Evolutionary conservation across 1,140 invertebrate genomes (phyloP).

Genomic region (Aphelenchoides fujianensis): DNA sequence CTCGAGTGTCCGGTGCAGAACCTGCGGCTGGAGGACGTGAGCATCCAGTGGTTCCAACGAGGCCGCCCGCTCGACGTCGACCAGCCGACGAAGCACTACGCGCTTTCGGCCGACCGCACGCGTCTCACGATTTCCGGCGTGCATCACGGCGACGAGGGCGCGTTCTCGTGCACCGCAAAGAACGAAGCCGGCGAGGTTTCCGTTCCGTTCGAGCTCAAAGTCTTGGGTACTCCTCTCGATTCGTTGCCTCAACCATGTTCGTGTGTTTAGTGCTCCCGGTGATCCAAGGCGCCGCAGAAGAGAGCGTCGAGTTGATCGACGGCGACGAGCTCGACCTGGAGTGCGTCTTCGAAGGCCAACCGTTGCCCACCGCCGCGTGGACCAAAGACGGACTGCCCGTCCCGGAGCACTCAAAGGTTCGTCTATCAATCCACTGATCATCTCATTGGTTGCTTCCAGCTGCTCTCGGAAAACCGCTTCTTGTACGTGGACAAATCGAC

Average conservation of each 20-base stretch:
- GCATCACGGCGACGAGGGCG: constrained; percentile 74
- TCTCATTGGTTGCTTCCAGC: too few species aligned
- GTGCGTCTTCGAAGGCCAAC: constrained; percentile 47
- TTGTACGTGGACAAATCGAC: constrained; percentile 23
- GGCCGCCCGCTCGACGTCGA: constrained; percentile 27
- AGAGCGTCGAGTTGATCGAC: constrained; percentile 72
- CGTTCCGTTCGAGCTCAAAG: constrained; percentile 66
- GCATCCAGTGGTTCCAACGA: constrained; percentile 45
- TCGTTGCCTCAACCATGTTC: too few species aligned
- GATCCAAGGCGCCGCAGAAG: constrained; percentile 44
- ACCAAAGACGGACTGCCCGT: constrained; percentile 39
- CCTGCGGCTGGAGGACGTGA: constrained; percentile 31
- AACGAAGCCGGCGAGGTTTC: constrained; percentile 74
- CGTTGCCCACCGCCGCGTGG: constrained; percentile 45
- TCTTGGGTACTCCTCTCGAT: too few species aligned
- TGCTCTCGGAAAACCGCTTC: constrained; percentile 30
- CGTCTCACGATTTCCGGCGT: constrained; percentile 73
- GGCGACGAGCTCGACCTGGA: constrained; percentile 67
- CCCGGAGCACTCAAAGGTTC: constrained; percentile 4
- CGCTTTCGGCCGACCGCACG: constrained; percentile 46
- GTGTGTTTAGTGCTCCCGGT: constrained; percentile 64
- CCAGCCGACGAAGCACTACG: constrained; percentile 10
- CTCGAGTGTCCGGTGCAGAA: constrained; percentile 47
- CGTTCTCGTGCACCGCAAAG: constrained; percentile 76
- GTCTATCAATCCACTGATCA: too few species aligned